Evolutionary conservation across 2,888 invertebrate species (phyloP), one percentile per base, ranked within the genome.

Genomic region (Melanotus villosus): DNA sequence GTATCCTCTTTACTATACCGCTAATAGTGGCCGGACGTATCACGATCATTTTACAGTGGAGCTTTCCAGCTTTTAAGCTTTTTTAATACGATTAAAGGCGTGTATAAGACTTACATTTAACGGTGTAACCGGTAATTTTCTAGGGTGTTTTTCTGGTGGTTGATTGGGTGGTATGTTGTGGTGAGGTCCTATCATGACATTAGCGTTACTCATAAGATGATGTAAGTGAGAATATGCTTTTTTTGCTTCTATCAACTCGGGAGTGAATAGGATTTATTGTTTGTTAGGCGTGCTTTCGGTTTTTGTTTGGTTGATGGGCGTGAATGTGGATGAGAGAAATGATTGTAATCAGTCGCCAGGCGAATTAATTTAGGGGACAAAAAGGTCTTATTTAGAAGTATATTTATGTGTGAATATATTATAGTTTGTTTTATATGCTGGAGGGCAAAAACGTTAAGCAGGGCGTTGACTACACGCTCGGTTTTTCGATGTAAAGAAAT

Each of bases 21-120:
- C 63, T 63, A 63, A 63, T 63, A 54, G 63, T 50, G 50, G 14
- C 34, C 9, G 41, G 14, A 34, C 38, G 62, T 54, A 63, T 19
- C 63, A 52, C 52, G 26, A 52, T 63, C 30, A 63, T 63, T 63
- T 63, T 63, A 26, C 63, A 63, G 63, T 16, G n/a, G 26, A 38
- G 32, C 32, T 21, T 45, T n/a, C 9, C 14, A 14, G 54, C 21
- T 14, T 21, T 21, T 57, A 38, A 57, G 23, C 56, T 19, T 52
- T 19, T 14, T 12, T 56, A 52, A 52, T 52, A 16, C 30, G 54
- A 14, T 54, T 54, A 30, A 10, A 1, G 16, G 7, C 26, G 32
- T 2, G 12, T 54, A 32, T n/a, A 54, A 26, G 34, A 32, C 54
- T 54, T 26, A 50, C 34, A 12, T 41, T 19, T 34, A 58, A 43